Conservation (phyloP, 2,888 invertebrate species). For the Idaea biselata region DNA sequence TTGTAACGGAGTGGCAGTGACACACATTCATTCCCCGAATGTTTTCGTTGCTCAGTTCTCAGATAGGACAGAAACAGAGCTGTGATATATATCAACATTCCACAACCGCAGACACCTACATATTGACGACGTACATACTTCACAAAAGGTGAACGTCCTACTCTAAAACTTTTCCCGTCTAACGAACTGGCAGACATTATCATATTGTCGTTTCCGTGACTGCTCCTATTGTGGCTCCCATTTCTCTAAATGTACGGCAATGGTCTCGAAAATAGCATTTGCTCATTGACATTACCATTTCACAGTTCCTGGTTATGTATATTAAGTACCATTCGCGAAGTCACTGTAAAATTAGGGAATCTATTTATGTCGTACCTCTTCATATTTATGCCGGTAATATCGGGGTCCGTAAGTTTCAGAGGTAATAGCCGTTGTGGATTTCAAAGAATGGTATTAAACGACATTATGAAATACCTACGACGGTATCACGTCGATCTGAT, state of each 20-base stretch:
- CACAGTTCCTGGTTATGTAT: conserved; percentile 27
- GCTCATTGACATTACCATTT: conserved; percentile 31
- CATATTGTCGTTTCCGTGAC: conserved; percentile 40
- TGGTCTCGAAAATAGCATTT: conserved; percentile 33
- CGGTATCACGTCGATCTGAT: conserved; percentile 22
- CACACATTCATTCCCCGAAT: conserved; percentile 56
- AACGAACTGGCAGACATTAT: conserved; percentile 34
- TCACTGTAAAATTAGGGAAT: conserved; percentile 25
- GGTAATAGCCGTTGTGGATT: conserved; percentile 41
- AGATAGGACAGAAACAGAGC: conserved; percentile 34
- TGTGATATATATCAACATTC: conserved; percentile 38
- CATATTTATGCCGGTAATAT: conserved; percentile 29
- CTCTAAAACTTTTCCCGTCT: conserved; percentile 36
- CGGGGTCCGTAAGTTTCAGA: conserved; percentile 37
- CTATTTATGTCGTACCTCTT: conserved; percentile 21
- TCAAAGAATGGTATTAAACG: conserved; percentile 39
- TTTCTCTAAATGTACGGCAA: conserved; percentile 36
- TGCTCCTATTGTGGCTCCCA: conserved; percentile 32
- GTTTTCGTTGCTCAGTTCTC: conserved; percentile 49
- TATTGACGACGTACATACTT: conserved; percentile 37
- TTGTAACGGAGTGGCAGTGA: conserved; percentile 47
- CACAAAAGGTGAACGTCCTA: conserved; percentile 36
- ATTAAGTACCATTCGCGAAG: conserved; percentile 22
- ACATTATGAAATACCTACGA: conserved; percentile 35
- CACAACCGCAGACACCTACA: conserved; percentile 31